Conservation (phyloP, 2,888 invertebrate genomes). For the Hyposoter dolosus region DNA sequence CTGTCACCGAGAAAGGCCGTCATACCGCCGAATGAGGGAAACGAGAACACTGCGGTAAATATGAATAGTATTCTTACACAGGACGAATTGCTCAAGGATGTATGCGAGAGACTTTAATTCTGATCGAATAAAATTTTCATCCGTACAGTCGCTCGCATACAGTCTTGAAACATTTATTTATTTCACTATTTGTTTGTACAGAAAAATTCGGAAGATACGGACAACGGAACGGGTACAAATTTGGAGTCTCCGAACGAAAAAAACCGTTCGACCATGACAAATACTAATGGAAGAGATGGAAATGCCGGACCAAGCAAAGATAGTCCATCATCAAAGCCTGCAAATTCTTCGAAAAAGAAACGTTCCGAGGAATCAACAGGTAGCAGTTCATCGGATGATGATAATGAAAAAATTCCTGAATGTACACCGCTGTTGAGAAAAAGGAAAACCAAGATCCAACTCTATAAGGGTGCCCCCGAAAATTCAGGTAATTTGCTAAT, state of each 20-base stretch:
- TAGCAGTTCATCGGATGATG: background rate
- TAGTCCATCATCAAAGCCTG: background rate
- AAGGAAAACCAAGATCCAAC: constrained; percentile 3
- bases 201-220: background rate
- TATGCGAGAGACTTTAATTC: no score
- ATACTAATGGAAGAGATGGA: background rate
- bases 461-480: background rate
- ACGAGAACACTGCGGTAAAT: constrained; percentile 14
- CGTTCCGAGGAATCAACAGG: background rate
- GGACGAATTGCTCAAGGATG: background rate
- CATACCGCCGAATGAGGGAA: background rate
- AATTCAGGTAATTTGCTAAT: background rate
- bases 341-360: background rate
- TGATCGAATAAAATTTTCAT: no score
- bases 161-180: background rate
- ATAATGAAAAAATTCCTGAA: background rate
- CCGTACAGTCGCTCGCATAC: no score
- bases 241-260: no score
- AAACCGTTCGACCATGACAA: no score
- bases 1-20: constrained; percentile 31
- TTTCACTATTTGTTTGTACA: constrained; percentile 6
- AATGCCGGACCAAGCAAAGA: background rate
- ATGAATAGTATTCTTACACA: background rate
- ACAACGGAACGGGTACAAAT: no score
- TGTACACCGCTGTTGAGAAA: constrained; percentile 7